A percentile compares a stretch with the other conserved stretches of the same genome.
phyloP scores from a whole-genome alignment of 2,797 vertebrate species.

The Mus minutoides region DNA sequence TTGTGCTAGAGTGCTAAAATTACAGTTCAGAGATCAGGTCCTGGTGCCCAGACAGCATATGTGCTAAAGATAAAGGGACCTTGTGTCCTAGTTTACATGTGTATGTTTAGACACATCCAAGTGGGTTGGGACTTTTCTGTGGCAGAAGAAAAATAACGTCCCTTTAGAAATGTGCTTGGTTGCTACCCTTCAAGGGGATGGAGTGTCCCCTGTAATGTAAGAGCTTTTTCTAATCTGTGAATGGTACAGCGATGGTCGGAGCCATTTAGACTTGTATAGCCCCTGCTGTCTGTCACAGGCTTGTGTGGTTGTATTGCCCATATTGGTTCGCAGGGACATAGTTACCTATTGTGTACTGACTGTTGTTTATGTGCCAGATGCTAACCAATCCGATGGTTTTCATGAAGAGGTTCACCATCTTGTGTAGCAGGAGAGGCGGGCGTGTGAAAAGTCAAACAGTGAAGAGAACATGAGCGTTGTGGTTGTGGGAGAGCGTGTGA shows the following conservation, averaged over 20 bases:
- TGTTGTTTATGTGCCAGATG: neutral
- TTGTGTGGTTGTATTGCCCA: neutral
- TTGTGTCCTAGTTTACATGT: neutral
- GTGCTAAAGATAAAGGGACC: neutral
- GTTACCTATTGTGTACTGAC: neutral
- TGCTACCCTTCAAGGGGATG: neutral
- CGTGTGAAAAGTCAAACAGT: neutral
- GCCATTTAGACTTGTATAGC: neutral
- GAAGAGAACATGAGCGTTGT: neutral
- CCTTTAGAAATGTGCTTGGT: neutral
- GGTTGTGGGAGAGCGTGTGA: neutral
- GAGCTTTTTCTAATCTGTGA: neutral
- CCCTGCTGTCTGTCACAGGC: neutral
- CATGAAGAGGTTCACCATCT: neutral
- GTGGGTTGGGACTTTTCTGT: neutral
- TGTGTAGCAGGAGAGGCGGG: neutral
- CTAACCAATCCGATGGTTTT: neutral
- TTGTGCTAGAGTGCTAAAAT: neutral
- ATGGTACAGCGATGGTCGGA: neutral
- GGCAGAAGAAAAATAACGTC: neutral
- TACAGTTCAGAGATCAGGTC: neutral
- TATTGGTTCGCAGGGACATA: neutral
- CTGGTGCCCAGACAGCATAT: neutral
- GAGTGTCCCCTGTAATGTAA: neutral
- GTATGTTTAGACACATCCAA: neutral